Evolutionary conservation across 2,113 vertebrate genomes (phyloP).

Genomic region (Colaptes auratus): DNA sequence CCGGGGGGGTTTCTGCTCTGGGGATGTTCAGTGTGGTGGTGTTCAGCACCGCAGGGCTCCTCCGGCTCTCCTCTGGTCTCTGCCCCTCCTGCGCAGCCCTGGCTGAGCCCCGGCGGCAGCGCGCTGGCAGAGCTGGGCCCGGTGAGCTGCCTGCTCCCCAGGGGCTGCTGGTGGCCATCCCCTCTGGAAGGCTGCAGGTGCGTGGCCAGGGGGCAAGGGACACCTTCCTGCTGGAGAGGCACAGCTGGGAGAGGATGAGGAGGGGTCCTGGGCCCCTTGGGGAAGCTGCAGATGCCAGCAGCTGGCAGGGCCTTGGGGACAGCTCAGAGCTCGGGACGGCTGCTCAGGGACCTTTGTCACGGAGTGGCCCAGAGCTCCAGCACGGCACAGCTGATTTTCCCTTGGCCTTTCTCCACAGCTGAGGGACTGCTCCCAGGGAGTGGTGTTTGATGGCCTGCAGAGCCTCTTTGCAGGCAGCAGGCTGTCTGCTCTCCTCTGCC

Average conservation of each 20-base stretch:
- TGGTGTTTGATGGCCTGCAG: conserved; percentile 86
- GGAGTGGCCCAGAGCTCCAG: too few relatives aligned
- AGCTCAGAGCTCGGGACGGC: neutral
- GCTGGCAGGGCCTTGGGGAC: neutral
- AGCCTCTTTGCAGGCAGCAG: conserved; percentile 76
- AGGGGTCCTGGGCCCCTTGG: too few relatives aligned
- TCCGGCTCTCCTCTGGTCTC: neutral
- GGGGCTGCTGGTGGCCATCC: conserved; percentile 83
- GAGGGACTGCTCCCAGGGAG: conserved; percentile 84
- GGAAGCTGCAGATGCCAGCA: neutral
- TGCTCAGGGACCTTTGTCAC: neutral
- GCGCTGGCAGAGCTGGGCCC: conserved; percentile 38
- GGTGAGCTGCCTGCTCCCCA: conserved; percentile 81
- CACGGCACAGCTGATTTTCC: neutral
- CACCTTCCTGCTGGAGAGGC: fast-evolving
- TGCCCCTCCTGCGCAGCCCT: neutral
- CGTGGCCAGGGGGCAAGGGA: fast-evolving
- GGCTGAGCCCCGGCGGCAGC: conserved; percentile 62
- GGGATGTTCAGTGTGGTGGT: too few relatives aligned
- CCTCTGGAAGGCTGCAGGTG: conserved; percentile 89
- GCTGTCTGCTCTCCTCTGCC: conserved; percentile 69
- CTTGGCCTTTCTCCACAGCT: conserved; percentile 59
- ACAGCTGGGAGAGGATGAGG: fast-evolving
- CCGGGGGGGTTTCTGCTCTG: too few relatives aligned
- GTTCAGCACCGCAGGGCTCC: conserved; percentile 6